Evolutionary conservation across 2,113 vertebrate genomes (phyloP), one percentile per base, ranked within the genome.

Genomic region (Tragulus kanchil): DNA sequence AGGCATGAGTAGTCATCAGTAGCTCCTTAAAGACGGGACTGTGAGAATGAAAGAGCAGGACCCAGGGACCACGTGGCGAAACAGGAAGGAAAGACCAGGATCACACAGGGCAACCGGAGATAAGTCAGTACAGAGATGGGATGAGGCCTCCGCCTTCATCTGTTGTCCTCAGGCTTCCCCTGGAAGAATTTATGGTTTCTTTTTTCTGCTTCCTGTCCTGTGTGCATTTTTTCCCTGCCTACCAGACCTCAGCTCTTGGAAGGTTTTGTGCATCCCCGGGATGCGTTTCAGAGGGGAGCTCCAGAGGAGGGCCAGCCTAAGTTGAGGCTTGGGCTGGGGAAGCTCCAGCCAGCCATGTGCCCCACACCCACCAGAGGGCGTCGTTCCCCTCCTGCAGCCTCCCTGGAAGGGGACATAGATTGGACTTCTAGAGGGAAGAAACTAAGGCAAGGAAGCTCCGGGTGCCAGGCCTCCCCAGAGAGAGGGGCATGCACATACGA

Each of bases 301-400:
- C 75, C 42, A 71, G 52, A 31, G 36, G 54, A 50, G 16, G 64
- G 31, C 42, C 4, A 31, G 52, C 36, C n/a, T 42, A 50, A 42
- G 73, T 19, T 91, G 11, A 85, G 89, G 26, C 79, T 91, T 86
- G 36, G 19, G 26, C 21, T 12, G 67, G 12, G n/a, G 58, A 64
- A 15, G 77, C 31, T 31, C 14, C 26, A 78, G 81, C 17, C 16
- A 52, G 89, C 58, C 21, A 0, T 71, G 50, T 1, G 3, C 21
- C 42, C 23, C 67, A 71, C 54, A 36, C 25, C 83, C 97, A 92
- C 96, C 87, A 98, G 95, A 96, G 97, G 97, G 93, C 97, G 87
- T 26, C 65, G 14, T 77, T 58, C 50, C 69, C 42, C 6, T 81
- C 96, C 73, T 94, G 52, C 48, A 67, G 71, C 45, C 17, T 25